Evolutionary conservation across 2,113 vertebrate genomes (phyloP).

Genomic region (Aldabrachelys gigantea): DNA sequence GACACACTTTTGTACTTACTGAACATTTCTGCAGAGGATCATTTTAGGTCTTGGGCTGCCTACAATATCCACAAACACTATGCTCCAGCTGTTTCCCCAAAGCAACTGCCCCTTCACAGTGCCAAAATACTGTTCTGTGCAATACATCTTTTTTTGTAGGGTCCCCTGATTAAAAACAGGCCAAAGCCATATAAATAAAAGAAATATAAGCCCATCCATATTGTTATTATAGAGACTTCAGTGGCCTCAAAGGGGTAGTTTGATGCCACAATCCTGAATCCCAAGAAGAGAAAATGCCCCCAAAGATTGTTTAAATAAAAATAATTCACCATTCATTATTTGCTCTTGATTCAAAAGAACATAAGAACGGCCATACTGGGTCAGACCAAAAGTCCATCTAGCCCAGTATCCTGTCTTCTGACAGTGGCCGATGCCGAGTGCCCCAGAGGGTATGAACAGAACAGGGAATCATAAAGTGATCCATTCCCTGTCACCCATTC

Average conservation of each 20-base stretch:
- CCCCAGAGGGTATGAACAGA: no score
- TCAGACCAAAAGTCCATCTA: no score
- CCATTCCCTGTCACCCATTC: no score
- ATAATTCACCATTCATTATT: neutral
- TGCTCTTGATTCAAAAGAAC: neutral
- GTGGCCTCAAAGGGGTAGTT: neutral
- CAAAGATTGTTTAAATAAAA: neutral
- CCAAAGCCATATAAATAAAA: neutral
- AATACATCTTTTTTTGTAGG: accelerated
- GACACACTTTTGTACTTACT: neutral
- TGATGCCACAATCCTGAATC: neutral
- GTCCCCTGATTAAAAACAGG: neutral
- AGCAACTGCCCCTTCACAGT: neutral
- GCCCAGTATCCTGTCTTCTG: no score
- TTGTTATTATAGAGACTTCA: accelerated
- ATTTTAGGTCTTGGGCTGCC: accelerated
- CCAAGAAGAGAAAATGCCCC: accelerated
- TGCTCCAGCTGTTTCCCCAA: accelerated
- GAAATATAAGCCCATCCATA: accelerated
- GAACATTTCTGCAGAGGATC: neutral
- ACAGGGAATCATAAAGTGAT: no score
- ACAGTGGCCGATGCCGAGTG: no score
- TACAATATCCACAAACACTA: neutral
- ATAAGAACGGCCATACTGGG: no score
- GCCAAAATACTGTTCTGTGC: neutral